Percentiles rank a stretch among this genome's conserved stretches.
Evolutionary conservation across 1,140 invertebrate species (phyloP).

Genomic region (Teleogryllus occipitalis): DNA sequence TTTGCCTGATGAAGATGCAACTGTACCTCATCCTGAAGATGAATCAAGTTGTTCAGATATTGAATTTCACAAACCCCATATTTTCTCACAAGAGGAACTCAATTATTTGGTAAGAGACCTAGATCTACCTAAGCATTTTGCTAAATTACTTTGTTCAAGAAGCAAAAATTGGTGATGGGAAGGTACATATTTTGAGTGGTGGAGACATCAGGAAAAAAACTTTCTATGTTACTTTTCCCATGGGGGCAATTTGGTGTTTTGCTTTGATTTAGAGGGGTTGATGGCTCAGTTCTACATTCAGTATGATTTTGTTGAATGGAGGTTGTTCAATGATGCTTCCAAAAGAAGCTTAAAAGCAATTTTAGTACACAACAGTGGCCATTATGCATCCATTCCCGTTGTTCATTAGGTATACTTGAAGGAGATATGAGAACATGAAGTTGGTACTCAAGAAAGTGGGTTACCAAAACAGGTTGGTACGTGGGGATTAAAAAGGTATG

Average conservation of each 20-base stretch:
- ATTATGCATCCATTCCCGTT: not conserved
- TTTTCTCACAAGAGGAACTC: not conserved
- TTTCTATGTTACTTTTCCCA: slow-evolving; percentile 1
- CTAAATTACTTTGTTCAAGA: not conserved
- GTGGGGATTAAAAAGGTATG: slow-evolving; percentile 8
- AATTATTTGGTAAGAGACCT: slow-evolving; percentile 9
- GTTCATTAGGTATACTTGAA: slow-evolving; percentile 8
- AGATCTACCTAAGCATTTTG: not conserved
- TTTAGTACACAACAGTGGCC: not conserved
- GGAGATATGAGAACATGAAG: not conserved
- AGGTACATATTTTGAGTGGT: not conserved
- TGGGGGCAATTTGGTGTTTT: slow-evolving; percentile 12
- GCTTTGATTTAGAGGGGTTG: not conserved
- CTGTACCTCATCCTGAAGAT: not conserved
- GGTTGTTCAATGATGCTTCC: not conserved
- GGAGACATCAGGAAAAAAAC: not conserved
- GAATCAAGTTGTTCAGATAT: not conserved
- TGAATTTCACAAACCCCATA: not conserved
- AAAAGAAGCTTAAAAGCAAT: slow-evolving; percentile 10
- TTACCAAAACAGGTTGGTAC: not conserved
- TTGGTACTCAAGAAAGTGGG: not conserved
- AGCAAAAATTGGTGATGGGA: not conserved
- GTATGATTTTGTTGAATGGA: not conserved
- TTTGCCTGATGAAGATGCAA: not conserved
- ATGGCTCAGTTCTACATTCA: not conserved